A percentile compares a stretch with the other conserved stretches of the same genome.
phyloP scores from a whole-genome alignment of 2,113 vertebrate genomes.

The Garra rufa region DNA sequence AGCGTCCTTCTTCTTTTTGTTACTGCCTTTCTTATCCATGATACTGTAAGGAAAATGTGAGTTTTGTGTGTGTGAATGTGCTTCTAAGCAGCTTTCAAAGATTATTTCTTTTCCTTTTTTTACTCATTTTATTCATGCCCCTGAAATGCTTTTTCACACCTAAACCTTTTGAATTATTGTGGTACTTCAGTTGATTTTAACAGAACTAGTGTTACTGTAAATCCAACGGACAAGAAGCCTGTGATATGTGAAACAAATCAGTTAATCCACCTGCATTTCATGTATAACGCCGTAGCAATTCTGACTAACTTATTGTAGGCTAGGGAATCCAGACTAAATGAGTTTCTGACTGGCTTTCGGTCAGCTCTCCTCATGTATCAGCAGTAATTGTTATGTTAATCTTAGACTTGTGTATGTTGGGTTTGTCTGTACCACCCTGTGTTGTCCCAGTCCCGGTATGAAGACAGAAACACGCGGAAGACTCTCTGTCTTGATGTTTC shows the following conservation, averaged over 20 bases:
- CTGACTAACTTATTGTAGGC: slow-evolving; percentile 62
- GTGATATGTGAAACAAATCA: slow-evolving; percentile 20
- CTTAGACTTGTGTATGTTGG: slow-evolving; percentile 40
- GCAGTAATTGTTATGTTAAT: slow-evolving; percentile 36
- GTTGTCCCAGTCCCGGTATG: slow-evolving; percentile 13
- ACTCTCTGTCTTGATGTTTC: not conserved
- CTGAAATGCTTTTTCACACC: not conserved
- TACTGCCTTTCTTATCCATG: slow-evolving; percentile 60
- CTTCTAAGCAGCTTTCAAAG: slow-evolving; percentile 40
- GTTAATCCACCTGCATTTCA: not conserved
- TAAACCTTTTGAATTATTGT: not conserved
- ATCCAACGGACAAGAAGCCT: slow-evolving; percentile 25
- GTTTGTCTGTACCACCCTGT: slow-evolving; percentile 37
- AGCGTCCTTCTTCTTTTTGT: slow-evolving; percentile 36
- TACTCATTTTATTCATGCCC: not conserved
- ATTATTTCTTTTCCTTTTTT: no score
- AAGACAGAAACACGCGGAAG: slow-evolving; percentile 13
- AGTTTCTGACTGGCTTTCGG: slow-evolving; percentile 44
- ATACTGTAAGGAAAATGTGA: slow-evolving; percentile 57
- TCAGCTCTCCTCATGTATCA: slow-evolving; percentile 39
- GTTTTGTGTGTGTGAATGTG: not conserved
- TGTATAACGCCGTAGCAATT: slow-evolving; percentile 45
- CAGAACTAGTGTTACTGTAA: slow-evolving; percentile 20
- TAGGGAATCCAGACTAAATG: slow-evolving; percentile 47
- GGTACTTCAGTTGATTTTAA: slow-evolving; percentile 26